Base-by-base conservation (phyloP, 2,113 vertebrate genomes). In the Odobenus rosmarus region DNA sequence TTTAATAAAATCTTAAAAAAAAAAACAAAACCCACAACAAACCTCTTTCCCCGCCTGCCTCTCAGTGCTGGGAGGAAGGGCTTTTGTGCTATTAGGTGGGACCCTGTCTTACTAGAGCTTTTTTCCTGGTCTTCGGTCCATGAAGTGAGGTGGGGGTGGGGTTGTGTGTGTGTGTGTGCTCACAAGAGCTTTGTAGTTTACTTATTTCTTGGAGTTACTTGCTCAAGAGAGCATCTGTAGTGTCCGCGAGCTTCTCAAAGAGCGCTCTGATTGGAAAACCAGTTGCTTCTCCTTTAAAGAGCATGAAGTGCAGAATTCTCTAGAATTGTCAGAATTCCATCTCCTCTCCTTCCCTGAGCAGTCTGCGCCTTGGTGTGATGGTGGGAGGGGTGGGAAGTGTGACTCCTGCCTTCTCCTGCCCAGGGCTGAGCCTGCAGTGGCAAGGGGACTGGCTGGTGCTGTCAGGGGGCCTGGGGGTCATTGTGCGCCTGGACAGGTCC, bases 371-470 rank as follows among this genome's bases (percentile, higher is more conserved):
- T 21, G 11, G 12, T 4, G 39, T n/a, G n/a, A 26, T 26, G 23
- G 57, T 51, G 83, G 77, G 61, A 91, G 2, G 55, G 33, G 2
- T 5, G 1, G 26, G 11, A n/a, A 28, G 51, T 64, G 21, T 92
- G 93, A 87, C 49, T 26, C 31, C 28, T 19, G 4, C 4, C 4
- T 33, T 72, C 51, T 26, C 85, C 5, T 16, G 0, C 57, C 4
- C 98, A 99, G 99, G 99, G 39, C 98, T 99, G 91, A 99, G 99
- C 21, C 95, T 99, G 57, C 99, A 98, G 12, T 99, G 99, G 99
- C 98, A 99, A 2, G 99, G 99, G 0, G 99, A 99, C 94, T 99
- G 99, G 98, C 98, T 99, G 96, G 99, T 99, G 7, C 98, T 99
- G 97, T 99, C 99, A 0, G 99, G 99, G 0, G 99, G 99, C 10